Evolutionary conservation across 2,888 invertebrate genomes (phyloP), one percentile per base, ranked within the genome.

Genomic region (Apotomis turbidana): DNA sequence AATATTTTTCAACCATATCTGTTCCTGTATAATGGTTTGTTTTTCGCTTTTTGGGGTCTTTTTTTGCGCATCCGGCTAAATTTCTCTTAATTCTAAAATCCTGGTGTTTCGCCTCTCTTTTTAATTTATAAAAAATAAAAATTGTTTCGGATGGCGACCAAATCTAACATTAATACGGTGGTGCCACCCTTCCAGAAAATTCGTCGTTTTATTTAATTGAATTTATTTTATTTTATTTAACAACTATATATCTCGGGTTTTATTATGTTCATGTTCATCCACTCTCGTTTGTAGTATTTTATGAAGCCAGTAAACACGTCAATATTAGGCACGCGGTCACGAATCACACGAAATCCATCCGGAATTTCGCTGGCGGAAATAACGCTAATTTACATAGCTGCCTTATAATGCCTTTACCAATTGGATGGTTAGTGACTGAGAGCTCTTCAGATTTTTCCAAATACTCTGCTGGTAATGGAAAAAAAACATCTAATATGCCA

Each of bases 301-400:
- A 13, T 10, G 9, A 49, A 61, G 4, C 10, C 9, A 15, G 10
- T 9, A 46, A 13, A 49, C 27, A 13, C 10, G 3, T 49, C 46
- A 15, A 10, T 15, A 46, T 46, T 5, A 61, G 61, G 61, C 60
- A 60, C 27, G 5, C 9, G n/a, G 15, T 49, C 6, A 13, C 46
- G 27, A 27, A 60, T 13, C 13, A n/a, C 13, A 44, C 44, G 8
- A 44, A 61, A 61, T 27, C 61, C 61, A 10, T 49, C 49, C n/a
- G 46, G 49, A 46, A 49, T 44, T 15, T n/a, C 6, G 49, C 44
- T 61, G 61, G 46, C 15, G 44, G n/a, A 61, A 61, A 61, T 49
- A 46, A 61, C 10, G 63, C 63, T 38, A 52, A 27, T 49, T 62
- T 62, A 49, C 49, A 36, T 6, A 62, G 36, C 12, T 62, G 63